These are phyloP conservation scores for Pavo muticus DNA, from an alignment of 2,113 vertebrate genomes.

Conservation along the genomic window DNA sequence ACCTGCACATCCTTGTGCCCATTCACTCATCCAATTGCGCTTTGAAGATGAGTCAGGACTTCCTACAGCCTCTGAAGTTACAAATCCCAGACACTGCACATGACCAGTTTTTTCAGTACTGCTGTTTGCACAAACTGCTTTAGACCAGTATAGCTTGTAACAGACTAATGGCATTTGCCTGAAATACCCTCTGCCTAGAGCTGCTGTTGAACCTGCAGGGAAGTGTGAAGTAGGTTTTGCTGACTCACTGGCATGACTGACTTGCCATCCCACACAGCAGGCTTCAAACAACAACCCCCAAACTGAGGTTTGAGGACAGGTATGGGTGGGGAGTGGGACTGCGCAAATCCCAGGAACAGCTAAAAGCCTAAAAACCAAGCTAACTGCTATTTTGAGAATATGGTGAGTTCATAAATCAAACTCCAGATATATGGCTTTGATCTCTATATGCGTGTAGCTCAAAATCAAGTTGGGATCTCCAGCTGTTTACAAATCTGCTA, in stretches of 20 bases:
- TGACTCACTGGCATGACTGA: neutral
- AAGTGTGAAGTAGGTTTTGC: neutral
- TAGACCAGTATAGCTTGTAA: neutral
- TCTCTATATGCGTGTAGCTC: neutral
- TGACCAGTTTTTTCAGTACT: neutral
- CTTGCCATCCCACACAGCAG: neutral
- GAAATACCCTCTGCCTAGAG: neutral
- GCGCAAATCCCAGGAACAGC: neutral
- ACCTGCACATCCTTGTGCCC: neutral
- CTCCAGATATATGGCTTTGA: slow-evolving; percentile 19
- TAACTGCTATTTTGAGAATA: neutral
- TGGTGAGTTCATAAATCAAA: slow-evolving; percentile 25
- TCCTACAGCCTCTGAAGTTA: neutral
- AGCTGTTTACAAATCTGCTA: slow-evolving; percentile 35
- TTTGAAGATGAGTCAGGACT: neutral
- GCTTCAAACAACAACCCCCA: neutral
- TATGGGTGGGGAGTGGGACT: neutral
- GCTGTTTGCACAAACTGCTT: neutral
- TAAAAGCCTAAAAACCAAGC: neutral
- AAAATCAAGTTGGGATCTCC: slow-evolving; percentile 11
- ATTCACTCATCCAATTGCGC: neutral
- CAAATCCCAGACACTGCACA: fast-evolving
- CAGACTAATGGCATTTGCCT: neutral
- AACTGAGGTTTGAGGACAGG: neutral
- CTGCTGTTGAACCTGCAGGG: neutral